These are phyloP conservation scores for Saiga tatarica DNA, from an alignment of 2,113 vertebrate genomes.

Conservation along the genomic window DNA sequence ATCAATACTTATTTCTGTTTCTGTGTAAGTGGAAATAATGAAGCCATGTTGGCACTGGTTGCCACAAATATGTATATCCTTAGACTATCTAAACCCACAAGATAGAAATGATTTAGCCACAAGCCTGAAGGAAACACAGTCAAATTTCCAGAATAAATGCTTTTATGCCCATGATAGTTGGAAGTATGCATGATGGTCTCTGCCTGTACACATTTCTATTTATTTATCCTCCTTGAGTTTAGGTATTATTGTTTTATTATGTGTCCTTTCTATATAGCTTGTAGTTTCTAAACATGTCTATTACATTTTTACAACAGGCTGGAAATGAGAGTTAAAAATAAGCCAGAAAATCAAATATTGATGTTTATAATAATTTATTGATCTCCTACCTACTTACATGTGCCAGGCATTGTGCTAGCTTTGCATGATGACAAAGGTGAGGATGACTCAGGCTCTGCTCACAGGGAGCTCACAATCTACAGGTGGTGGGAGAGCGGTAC, in stretches of 20 bases:
- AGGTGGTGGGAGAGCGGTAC: not conserved
- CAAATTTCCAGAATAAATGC: not conserved
- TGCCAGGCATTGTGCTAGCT: not conserved
- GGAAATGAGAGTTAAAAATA: constrained; percentile 25
- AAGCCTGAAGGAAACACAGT: not conserved
- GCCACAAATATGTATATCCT: not conserved
- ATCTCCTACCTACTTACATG: not conserved
- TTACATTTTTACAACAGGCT: not conserved
- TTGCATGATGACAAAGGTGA: not conserved
- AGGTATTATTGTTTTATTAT: not conserved
- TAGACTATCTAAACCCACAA: not conserved
- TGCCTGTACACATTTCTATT: not conserved
- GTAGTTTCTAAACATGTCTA: not conserved
- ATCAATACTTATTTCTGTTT: not conserved
- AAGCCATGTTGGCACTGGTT: not conserved
- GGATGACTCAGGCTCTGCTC: not conserved
- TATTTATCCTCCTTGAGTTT: not conserved
- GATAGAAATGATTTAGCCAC: not conserved
- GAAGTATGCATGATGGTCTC: not conserved
- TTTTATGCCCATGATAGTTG: not conserved
- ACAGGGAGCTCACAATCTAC: not conserved
- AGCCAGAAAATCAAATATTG: not conserved
- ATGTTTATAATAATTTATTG: not conserved
- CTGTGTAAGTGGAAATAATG: not conserved
- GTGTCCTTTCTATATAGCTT: not conserved